phyloP scores from a whole-genome alignment of 2,888 invertebrate genomes.

The Acanthosepion pharaonis region DNA sequence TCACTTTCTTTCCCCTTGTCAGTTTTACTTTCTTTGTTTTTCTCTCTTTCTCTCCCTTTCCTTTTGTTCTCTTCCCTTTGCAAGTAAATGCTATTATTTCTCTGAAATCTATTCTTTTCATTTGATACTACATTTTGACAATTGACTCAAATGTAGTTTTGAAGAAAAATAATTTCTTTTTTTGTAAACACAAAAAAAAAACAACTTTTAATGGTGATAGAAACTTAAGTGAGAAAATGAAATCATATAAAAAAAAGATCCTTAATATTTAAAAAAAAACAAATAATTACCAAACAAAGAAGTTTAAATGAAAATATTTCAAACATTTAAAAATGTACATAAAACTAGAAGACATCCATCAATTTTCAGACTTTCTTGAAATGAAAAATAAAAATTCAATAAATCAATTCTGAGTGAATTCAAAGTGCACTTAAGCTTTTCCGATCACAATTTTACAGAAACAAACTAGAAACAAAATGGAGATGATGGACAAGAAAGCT shows the following conservation, averaged over 20 bases:
- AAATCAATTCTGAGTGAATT: slow-evolving; percentile 2
- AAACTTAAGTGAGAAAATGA: background rate
- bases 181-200: background rate
- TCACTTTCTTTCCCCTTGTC: background rate
- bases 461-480: background rate
- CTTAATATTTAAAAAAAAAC: background rate
- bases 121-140: background rate
- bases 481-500: background rate
- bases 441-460: slow-evolving; percentile 1
- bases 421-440: slow-evolving; percentile 6
- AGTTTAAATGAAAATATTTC: background rate
- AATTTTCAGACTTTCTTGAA: slow-evolving; percentile 8
- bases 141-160: background rate
- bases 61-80: background rate
- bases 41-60: background rate
- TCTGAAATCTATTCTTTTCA: background rate
- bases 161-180: background rate
- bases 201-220: background rate
- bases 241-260: background rate
- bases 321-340: background rate
- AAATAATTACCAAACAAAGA: background rate
- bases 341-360: slow-evolving; percentile 9
- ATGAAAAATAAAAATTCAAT: background rate
- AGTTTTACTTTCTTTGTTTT: too few species aligned
- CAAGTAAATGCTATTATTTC: background rate